Conservation (phyloP, 2,113 vertebrate species). For the Galemys pyrenaicus region DNA sequence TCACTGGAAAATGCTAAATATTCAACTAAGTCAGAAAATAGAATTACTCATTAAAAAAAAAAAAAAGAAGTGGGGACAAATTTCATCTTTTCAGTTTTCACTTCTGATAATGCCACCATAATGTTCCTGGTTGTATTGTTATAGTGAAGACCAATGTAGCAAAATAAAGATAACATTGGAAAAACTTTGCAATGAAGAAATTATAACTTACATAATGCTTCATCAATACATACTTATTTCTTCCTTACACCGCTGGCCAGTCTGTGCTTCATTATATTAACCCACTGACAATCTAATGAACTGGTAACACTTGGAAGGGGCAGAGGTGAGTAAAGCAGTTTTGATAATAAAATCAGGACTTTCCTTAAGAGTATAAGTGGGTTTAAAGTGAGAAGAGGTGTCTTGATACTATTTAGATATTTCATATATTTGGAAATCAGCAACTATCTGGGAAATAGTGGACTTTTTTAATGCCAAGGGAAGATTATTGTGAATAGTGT, state of each 20-base stretch:
- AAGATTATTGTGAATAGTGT: neutral
- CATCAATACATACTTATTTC: neutral
- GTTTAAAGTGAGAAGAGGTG: neutral
- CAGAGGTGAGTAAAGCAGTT: neutral
- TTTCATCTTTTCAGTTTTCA: neutral
- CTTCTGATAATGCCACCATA: neutral
- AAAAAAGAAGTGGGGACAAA: neutral
- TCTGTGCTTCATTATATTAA: neutral
- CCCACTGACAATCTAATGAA: neutral
- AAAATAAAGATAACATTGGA: neutral
- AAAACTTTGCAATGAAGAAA: neutral
- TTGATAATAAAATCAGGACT: neutral
- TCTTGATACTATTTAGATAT: neutral
- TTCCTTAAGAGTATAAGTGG: neutral
- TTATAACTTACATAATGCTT: neutral
- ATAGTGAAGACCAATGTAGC: neutral
- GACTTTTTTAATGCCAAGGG: neutral
- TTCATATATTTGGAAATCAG: neutral
- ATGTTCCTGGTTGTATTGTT: neutral
- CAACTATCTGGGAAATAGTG: neutral
- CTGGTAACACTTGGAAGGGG: neutral
- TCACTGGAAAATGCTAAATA: neutral
- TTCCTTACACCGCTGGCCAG: neutral
- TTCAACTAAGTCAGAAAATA: neutral
- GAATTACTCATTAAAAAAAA: neutral